Percentiles rank a stretch among this genome's conserved stretches.
phyloP scores from a whole-genome alignment of 2,113 vertebrate species.

The Rhinopomastus cyanomelas region DNA sequence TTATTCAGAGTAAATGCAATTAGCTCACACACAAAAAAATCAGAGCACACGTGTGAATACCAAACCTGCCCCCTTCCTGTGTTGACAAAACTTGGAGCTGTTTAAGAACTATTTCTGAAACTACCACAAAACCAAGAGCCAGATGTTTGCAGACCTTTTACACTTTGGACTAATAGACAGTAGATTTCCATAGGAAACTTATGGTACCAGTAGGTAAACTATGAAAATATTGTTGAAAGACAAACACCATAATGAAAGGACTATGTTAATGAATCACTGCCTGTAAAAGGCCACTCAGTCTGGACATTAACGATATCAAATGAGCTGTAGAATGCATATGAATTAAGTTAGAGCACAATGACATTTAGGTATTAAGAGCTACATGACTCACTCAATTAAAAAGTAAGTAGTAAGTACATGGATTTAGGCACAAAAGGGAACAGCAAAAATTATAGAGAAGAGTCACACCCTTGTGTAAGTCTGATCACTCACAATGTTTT shows the following conservation, averaged over 20 bases:
- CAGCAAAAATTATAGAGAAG: background rate
- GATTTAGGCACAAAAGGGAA: background rate
- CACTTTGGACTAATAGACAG: background rate
- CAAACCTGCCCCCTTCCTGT: background rate
- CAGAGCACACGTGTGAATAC: background rate
- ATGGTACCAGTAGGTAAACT: background rate
- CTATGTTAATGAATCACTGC: constrained; percentile 25
- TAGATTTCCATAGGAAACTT: background rate
- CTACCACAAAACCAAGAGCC: background rate
- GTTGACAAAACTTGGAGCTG: background rate
- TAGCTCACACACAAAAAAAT: background rate
- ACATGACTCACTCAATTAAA: background rate
- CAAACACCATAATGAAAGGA: background rate
- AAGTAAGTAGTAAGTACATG: background rate
- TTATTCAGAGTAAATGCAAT: background rate
- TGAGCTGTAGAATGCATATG: constrained; percentile 25
- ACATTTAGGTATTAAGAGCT: background rate
- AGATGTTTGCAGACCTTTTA: background rate
- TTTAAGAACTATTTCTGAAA: background rate
- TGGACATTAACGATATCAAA: constrained; percentile 26
- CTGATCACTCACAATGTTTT: background rate
- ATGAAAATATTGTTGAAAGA: background rate
- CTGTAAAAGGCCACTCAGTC: background rate
- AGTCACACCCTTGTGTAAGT: background rate
- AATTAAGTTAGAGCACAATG: constrained; percentile 23